A percentile compares a stretch with the other conserved stretches of the same genome.
Conservation (phyloP, 2,113 vertebrate species). For the Alethe diademata region DNA sequence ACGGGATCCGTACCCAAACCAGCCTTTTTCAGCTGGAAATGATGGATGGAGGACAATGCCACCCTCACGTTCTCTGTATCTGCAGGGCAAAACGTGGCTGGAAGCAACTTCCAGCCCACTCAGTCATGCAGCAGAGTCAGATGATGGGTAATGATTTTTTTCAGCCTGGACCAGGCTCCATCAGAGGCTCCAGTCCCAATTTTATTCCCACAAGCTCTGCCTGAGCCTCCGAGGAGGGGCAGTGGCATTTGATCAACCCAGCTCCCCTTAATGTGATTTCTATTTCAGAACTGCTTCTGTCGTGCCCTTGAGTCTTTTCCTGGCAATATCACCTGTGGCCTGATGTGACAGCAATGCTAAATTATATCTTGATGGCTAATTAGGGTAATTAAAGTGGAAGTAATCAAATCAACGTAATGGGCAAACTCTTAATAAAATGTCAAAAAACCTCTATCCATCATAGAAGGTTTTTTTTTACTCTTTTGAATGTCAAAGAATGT, state of each 20-base stretch:
- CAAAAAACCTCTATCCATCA: neutral
- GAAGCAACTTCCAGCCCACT: slow-evolving; percentile 16
- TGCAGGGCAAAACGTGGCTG: neutral
- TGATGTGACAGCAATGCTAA: slow-evolving; percentile 15
- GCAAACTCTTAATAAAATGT: slow-evolving; percentile 33
- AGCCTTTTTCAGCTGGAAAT: neutral
- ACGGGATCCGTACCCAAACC: neutral
- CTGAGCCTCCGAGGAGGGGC: neutral
- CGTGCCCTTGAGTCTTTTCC: slow-evolving; percentile 15
- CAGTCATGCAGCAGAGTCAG: slow-evolving; percentile 20
- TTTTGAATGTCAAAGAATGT: neutral
- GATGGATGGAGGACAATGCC: neutral
- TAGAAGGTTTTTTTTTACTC: neutral
- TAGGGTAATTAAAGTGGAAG: slow-evolving; percentile 63
- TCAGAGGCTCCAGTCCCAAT: neutral
- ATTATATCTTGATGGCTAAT: slow-evolving; percentile 54
- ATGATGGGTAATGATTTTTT: slow-evolving; percentile 44
- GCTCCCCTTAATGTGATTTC: slow-evolving; percentile 32
- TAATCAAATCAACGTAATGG: slow-evolving; percentile 52
- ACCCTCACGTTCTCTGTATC: neutral
- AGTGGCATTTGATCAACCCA: neutral
- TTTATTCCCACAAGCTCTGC: neutral
- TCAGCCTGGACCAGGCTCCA: neutral
- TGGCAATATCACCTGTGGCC: slow-evolving; percentile 42
- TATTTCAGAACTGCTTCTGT: slow-evolving; percentile 8